Conservation (phyloP, 2,888 invertebrate species). For the Tanypteryx hageni region DNA sequence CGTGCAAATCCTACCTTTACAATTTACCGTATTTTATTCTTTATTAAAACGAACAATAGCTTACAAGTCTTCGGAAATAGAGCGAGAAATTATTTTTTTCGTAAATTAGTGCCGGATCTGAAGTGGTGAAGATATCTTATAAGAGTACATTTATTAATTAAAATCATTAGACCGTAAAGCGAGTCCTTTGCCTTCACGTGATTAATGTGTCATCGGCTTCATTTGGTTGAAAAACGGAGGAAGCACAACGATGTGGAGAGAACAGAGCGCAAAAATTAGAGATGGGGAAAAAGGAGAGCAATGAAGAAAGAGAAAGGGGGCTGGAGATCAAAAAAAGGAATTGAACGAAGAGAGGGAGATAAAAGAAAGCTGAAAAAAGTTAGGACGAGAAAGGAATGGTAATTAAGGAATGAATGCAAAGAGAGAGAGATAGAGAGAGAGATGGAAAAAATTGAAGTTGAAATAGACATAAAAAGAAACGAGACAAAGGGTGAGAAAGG, state of each 20-base stretch:
- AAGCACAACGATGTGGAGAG: background rate
- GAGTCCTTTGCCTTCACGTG: background rate
- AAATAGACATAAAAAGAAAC: too few species aligned
- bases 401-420: too few species aligned
- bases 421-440: too few species aligned
- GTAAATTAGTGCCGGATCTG: background rate
- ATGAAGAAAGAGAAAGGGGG: background rate
- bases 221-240: background rate
- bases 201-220: slow-evolving; percentile 20
- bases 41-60: background rate
- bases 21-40: too few species aligned
- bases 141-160: slow-evolving; percentile 37
- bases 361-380: too few species aligned
- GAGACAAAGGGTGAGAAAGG: too few species aligned
- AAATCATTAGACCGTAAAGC: slow-evolving; percentile 24
- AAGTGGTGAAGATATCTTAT: background rate
- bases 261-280: background rate
- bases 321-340: background rate
- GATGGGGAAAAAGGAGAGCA: background rate
- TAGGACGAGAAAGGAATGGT: too few species aligned
- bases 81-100: background rate
- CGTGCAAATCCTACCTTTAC: too few species aligned
- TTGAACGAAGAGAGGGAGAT: background rate
- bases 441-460: too few species aligned
- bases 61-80: background rate